Percentiles rank a stretch among this genome's conserved stretches.
Evolutionary conservation across 2,888 invertebrate genomes (phyloP).

Genomic region (Leptodirus hochenwartii): DNA sequence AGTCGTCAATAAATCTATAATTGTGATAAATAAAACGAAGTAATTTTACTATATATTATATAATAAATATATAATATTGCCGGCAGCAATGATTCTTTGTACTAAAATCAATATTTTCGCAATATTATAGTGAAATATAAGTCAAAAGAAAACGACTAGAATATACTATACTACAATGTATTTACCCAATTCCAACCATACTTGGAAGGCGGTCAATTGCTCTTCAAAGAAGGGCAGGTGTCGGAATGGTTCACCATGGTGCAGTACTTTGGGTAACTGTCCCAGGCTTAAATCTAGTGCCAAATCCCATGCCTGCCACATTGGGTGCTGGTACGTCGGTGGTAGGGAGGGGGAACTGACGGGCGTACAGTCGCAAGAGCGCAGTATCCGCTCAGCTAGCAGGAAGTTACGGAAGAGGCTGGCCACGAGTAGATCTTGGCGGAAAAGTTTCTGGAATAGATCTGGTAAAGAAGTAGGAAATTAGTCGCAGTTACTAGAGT

Average conservation of each 20-base stretch:
- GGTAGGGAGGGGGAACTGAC: slow-evolving; percentile 84
- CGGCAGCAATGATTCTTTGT: background rate
- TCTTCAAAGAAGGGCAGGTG: slow-evolving; percentile 93
- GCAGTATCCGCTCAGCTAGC: slow-evolving; percentile 87
- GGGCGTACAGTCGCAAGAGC: slow-evolving; percentile 95
- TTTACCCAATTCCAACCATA: slow-evolving; percentile 68
- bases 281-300: slow-evolving; percentile 86
- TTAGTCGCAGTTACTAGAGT: background rate
- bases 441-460: slow-evolving; percentile 88
- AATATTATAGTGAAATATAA: background rate
- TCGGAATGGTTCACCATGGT: slow-evolving; percentile 38
- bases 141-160: background rate
- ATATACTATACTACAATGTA: slow-evolving; percentile 9
- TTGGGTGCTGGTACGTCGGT: slow-evolving; percentile 72
- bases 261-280: slow-evolving; percentile 66
- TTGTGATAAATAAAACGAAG: no score
- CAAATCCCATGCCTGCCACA: slow-evolving; percentile 98
- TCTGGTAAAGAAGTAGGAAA: slow-evolving; percentile 32
- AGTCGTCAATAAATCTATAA: no score
- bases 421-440: slow-evolving; percentile 96
- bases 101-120: background rate
- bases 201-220: slow-evolving; percentile 93
- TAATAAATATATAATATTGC: background rate
- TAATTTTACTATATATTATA: background rate
- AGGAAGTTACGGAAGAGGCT: slow-evolving; percentile 94